Evolutionary conservation across 2,888 invertebrate species (phyloP).

Genomic region (Leucophora obtusa): DNA sequence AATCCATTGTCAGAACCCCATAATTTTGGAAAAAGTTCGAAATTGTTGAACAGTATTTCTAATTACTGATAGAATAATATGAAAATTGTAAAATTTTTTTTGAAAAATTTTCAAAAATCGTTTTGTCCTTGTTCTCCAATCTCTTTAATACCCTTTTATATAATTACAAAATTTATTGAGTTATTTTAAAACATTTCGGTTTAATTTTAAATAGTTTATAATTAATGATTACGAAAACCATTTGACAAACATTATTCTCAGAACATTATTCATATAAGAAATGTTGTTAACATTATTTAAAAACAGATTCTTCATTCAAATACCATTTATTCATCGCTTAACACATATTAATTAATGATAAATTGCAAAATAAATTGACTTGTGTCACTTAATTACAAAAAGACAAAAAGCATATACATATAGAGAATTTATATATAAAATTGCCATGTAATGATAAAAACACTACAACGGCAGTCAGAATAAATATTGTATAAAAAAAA

Average conservation of each 20-base stretch:
- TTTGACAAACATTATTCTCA: neutral
- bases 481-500: no score
- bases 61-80: no score
- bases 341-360: slow-evolving; percentile 74
- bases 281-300: neutral
- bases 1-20: no score
- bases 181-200: neutral
- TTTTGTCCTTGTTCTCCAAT: no score
- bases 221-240: neutral
- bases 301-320: slow-evolving; percentile 2
- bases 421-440: neutral
- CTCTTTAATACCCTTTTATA: no score
- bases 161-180: no score
- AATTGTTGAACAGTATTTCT: no score
- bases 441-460: neutral
- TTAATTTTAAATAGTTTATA: neutral
- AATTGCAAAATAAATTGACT: slow-evolving; percentile 76
- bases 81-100: no score
- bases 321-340: slow-evolving; percentile 39
- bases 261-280: neutral
- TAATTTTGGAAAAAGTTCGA: no score
- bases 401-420: slow-evolving; percentile 10
- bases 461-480: neutral
- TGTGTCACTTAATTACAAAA: slow-evolving; percentile 73
- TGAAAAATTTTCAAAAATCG: no score